Conservation (phyloP, 2,113 vertebrate genomes). For the Tyrannus savana region DNA sequence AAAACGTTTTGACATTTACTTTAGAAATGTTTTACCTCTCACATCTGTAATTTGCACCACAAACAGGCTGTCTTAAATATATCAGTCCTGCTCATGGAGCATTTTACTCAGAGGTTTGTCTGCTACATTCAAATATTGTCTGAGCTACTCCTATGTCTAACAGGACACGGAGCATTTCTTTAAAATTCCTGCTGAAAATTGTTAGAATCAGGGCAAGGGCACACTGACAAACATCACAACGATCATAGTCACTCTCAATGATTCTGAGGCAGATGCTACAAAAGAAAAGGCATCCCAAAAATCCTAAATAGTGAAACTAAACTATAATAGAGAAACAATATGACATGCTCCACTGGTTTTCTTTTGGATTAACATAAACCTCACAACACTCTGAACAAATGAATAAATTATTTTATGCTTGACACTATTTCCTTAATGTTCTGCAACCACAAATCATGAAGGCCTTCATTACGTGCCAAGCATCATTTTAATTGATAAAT, state of each 20-base stretch:
- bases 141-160: not conserved
- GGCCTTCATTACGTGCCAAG: not conserved
- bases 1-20: conserved; percentile 1
- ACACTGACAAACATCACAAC: conserved; percentile 24
- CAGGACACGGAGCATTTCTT: not conserved
- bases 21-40: conserved; percentile 29
- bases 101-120: not conserved
- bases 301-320: not conserved
- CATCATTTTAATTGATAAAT: not conserved
- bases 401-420: not conserved
- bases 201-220: not conserved
- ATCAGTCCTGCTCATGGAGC: not conserved
- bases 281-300: not conserved
- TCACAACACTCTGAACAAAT: not conserved
- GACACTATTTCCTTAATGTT: not conserved
- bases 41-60: conserved; percentile 15
- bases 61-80: conserved; percentile 4
- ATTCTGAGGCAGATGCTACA: not conserved
- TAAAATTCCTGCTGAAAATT: not conserved
- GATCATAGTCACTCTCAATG: not conserved
- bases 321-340: not conserved
- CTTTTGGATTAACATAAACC: not conserved
- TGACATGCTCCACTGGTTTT: not conserved
- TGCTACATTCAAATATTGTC: not conserved
- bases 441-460: not conserved